These are phyloP conservation scores for Phengaris alcon DNA, from an alignment of 2,888 invertebrate species.

Conservation along the genomic window DNA sequence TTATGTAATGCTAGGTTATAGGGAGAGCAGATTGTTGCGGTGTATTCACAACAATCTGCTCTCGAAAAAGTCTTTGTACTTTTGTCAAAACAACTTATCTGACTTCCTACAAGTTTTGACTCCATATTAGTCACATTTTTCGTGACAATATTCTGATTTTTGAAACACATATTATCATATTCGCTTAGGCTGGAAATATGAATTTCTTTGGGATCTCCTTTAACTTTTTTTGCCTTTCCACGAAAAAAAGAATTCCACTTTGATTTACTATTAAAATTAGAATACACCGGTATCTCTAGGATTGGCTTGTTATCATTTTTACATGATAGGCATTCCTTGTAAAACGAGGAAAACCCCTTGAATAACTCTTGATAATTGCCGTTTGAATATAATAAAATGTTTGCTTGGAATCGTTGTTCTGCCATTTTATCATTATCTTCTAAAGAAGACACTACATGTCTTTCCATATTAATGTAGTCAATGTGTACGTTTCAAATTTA, in stretches of 20 bases:
- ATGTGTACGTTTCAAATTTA: background rate
- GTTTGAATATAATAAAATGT: background rate
- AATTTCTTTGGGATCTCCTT: background rate
- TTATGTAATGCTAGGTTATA: background rate
- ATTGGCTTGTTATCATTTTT: background rate
- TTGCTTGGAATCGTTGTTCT: background rate
- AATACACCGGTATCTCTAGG: background rate
- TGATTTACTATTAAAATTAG: slow-evolving; percentile 6
- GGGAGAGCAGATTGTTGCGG: slow-evolving; percentile 13
- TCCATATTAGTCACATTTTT: slow-evolving; percentile 33
- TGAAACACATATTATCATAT: background rate
- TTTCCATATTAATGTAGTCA: background rate
- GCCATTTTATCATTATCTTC: background rate
- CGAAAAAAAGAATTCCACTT: background rate
- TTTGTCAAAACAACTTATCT: slow-evolving; percentile 53
- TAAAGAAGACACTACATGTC: background rate
- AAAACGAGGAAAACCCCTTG: background rate
- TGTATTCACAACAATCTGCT: slow-evolving; percentile 52
- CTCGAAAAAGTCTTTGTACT: slow-evolving; percentile 58
- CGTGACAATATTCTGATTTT: slow-evolving; percentile 39
- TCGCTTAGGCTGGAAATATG: background rate
- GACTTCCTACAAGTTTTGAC: slow-evolving; percentile 44
- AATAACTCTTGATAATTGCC: background rate
- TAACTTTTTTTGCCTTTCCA: background rate
- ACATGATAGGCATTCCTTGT: background rate